Evolutionary conservation across 2,113 vertebrate genomes (phyloP), one percentile per base, ranked within the genome.

Genomic region (Struthidea cinerea): DNA sequence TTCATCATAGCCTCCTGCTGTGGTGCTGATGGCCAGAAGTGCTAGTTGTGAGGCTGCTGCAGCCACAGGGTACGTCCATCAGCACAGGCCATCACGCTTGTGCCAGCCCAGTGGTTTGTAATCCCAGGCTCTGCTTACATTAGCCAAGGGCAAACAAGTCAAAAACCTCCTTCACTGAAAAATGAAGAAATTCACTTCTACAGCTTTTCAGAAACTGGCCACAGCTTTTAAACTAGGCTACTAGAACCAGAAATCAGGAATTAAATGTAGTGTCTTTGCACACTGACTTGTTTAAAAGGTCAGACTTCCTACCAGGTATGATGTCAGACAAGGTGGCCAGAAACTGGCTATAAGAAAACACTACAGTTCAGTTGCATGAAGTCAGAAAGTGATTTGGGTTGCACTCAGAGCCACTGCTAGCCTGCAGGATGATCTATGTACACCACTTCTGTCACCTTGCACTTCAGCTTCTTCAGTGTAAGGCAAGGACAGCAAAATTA

Each of bases 11-110:
- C 73, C 84, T 86, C 94, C 87, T 92, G 90, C 93, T 90, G 90
- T 80, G 95, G 67, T 63, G 82, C 83, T 92, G 96, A 94, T 93
- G 92, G 93, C 92, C 90, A 87, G 64, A 92, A 94, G 92, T 41
- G 93, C 71, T 60, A 7, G n/a, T 35, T 70, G n/a, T 2, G 11
- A 84, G 80, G 64, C 85, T 82, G 83, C 73, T 2, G 5, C 69
- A 68, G 81, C 82, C 94, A 92, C 71, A 37, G 96, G 90, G 64
- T 70, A 80, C 32, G 57, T 92, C 93, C 0, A 0, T 81, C 87
- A 94, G 41, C 76, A 28, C 39, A 21, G 69, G 20, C 94, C 88
- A 80, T 75, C 63, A 49, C 0, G 1, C 88, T 59, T 20, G 52
- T 94, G 83, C 83, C 76, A 92, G 85, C 86, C 90, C 90, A 93